A percentile compares a stretch with the other conserved stretches of the same genome.
These are phyloP conservation scores for Lamprotornis superbus DNA, from an alignment of 2,113 vertebrate genomes.

Conservation along the genomic window DNA sequence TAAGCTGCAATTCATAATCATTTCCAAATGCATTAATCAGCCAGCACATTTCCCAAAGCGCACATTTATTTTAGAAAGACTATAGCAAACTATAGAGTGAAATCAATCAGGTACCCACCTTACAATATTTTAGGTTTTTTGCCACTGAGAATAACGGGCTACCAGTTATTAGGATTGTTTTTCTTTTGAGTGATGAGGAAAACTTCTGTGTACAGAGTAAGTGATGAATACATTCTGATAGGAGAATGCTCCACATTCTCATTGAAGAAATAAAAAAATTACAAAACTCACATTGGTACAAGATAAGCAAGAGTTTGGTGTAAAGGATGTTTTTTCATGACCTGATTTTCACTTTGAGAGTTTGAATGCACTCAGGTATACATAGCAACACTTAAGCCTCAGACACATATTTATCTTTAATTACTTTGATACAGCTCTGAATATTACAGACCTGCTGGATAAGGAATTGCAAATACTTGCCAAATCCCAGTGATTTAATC, in stretches of 20 bases:
- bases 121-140: neutral
- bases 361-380: neutral
- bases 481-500: neutral
- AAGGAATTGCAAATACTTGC: neutral
- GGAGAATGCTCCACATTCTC: neutral
- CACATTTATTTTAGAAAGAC: neutral
- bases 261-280: neutral
- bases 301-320: neutral
- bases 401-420: neutral
- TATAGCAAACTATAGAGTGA: neutral
- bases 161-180: neutral
- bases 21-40: neutral
- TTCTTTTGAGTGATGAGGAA: neutral
- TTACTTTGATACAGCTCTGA: neutral
- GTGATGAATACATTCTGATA: neutral
- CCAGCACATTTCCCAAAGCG: neutral
- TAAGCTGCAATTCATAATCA: neutral
- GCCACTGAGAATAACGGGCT: neutral
- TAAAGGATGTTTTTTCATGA: neutral
- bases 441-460: neutral
- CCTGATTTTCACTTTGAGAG: neutral
- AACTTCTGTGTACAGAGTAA: neutral
- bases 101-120: neutral
- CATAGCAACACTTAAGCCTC: neutral
- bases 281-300: neutral